Evolutionary conservation across 2,113 vertebrate genomes (phyloP).

Genomic region (Nibea albiflora): DNA sequence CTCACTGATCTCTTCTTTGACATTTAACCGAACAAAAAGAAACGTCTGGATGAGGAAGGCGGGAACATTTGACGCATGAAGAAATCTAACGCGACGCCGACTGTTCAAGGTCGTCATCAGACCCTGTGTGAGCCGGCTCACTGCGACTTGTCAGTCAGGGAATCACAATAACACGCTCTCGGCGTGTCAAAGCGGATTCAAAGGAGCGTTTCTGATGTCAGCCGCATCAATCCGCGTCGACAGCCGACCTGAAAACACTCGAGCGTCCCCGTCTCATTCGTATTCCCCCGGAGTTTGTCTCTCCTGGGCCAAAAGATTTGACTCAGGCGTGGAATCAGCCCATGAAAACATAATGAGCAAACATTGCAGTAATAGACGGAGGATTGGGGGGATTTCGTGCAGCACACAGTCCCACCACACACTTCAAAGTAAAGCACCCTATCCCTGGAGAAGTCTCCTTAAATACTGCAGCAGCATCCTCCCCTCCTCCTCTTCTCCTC

Average conservation of each 20-base stretch:
- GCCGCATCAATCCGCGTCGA: constrained; percentile 36
- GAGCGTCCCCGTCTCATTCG: constrained; percentile 37
- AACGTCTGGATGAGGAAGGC: neutral
- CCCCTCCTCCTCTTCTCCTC: neutral
- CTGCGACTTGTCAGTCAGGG: constrained; percentile 33
- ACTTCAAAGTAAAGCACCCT: constrained; percentile 66
- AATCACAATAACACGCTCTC: constrained; percentile 30
- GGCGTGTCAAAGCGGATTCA: constrained; percentile 32
- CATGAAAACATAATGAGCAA: constrained; percentile 76
- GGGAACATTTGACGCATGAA: constrained; percentile 21
- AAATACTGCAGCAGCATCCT: constrained; percentile 40
- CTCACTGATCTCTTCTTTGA: constrained; percentile 11
- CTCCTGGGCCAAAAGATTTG: constrained; percentile 55
- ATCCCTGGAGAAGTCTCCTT: constrained; percentile 48
- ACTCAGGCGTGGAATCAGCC: constrained; percentile 57
- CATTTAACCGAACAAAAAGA: neutral
- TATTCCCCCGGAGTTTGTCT: constrained; percentile 55
- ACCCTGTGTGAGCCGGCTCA: neutral
- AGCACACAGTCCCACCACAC: constrained; percentile 37
- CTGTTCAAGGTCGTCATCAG: constrained; percentile 15
- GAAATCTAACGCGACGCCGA: constrained; percentile 18
- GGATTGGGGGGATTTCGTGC: constrained; percentile 34
- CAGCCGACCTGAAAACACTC: constrained; percentile 39
- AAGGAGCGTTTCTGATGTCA: constrained; percentile 36
- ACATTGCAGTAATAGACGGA: constrained; percentile 43